phyloP scores from a whole-genome alignment of 2,113 vertebrate species.

The Camelus bactrianus region DNA sequence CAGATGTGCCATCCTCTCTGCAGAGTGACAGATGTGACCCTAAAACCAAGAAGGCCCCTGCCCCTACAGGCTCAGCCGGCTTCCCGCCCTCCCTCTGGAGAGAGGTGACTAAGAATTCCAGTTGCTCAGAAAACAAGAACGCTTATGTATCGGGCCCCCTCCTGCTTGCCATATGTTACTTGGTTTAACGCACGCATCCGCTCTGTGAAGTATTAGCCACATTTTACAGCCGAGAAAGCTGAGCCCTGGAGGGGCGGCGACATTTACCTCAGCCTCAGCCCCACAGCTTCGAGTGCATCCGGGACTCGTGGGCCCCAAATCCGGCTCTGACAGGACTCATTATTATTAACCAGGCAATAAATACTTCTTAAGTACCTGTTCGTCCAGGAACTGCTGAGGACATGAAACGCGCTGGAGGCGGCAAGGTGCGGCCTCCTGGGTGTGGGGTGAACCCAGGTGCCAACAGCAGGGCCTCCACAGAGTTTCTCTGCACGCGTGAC shows the following conservation, averaged over 20 bases:
- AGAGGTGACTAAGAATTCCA: not conserved
- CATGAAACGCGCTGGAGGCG: not conserved
- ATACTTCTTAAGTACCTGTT: not conserved
- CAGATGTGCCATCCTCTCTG: not conserved
- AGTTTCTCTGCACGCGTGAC: not conserved
- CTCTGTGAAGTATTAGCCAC: not conserved
- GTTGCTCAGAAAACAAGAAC: conserved; percentile 29
- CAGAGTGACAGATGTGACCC: conserved; percentile 43
- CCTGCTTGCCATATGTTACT: conserved; percentile 54
- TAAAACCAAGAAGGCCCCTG: not conserved
- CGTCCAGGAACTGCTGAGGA: not conserved
- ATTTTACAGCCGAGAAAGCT: not conserved
- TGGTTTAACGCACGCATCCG: not conserved
- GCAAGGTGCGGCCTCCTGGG: fast-evolving
- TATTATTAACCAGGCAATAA: not conserved
- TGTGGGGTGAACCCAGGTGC: not conserved
- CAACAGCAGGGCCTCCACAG: not conserved
- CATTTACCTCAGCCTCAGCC: not conserved
- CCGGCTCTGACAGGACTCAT: not conserved
- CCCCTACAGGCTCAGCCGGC: not conserved
- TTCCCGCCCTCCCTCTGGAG: not conserved
- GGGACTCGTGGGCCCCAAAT: not conserved
- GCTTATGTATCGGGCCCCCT: not conserved
- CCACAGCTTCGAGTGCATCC: not conserved
- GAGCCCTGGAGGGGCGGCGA: not conserved